These are phyloP conservation scores for Procavia capensis DNA, from an alignment of 2,113 vertebrate genomes.

Conservation along the genomic window DNA sequence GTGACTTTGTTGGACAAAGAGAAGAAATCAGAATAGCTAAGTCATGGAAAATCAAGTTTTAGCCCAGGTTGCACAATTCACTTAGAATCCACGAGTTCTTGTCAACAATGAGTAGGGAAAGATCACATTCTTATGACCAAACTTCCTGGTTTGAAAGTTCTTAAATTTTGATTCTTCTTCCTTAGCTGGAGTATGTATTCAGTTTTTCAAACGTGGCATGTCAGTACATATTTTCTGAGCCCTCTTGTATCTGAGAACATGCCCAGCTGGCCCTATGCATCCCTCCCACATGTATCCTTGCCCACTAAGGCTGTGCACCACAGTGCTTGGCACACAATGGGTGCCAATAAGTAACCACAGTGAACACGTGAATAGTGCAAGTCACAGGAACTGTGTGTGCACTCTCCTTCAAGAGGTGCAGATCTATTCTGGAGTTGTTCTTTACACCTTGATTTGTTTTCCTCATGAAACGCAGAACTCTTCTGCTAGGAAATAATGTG, in stretches of 20 bases:
- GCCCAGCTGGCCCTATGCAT: neutral
- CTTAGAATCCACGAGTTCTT: neutral
- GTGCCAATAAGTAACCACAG: neutral
- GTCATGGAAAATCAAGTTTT: neutral
- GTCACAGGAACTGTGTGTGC: neutral
- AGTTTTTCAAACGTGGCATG: neutral
- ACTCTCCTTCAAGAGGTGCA: neutral
- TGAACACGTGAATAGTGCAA: rapidly evolving
- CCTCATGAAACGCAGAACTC: slow-evolving; percentile 53
- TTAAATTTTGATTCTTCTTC: neutral
- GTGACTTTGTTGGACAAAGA: neutral
- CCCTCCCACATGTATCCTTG: neutral
- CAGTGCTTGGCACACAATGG: neutral
- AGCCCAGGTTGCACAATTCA: neutral
- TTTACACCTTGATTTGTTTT: neutral
- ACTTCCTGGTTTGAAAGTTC: neutral
- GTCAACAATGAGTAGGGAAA: neutral
- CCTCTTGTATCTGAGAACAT: neutral
- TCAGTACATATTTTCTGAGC: neutral
- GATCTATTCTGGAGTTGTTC: neutral
- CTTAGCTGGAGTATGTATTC: neutral
- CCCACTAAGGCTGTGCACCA: neutral
- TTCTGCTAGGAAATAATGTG: slow-evolving; percentile 56
- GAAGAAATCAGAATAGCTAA: neutral
- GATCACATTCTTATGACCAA: neutral